Evolutionary conservation across 2,888 invertebrate species (phyloP).

Genomic region (Smittia sp.): DNA sequence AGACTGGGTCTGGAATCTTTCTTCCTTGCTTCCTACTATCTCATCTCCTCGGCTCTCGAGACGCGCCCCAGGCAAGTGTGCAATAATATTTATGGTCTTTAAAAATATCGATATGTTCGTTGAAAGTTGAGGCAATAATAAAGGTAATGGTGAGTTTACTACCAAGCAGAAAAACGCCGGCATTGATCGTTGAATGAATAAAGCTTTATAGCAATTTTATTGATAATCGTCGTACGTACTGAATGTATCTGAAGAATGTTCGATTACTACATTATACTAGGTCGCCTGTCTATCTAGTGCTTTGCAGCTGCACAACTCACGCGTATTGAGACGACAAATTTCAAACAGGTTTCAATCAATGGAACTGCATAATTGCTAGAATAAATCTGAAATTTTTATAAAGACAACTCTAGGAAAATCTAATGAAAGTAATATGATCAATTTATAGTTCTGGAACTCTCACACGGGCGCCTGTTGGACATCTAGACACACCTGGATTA

Average conservation of each 20-base stretch:
- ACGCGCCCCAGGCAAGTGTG: constrained; percentile 31
- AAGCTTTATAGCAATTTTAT: constrained; percentile 7
- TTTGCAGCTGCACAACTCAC: constrained; percentile 10
- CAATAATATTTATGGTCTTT: constrained; percentile 41
- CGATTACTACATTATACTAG: background rate
- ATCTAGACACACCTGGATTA: too few species aligned
- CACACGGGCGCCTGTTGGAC: too few species aligned
- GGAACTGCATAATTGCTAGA: too few species aligned
- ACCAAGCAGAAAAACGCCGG: background rate
- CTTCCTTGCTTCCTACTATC: background rate
- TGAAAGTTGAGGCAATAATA: constrained; percentile 41
- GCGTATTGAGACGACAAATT: too few species aligned
- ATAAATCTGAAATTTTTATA: too few species aligned
- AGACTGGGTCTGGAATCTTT: background rate
- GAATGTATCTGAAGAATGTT: background rate
- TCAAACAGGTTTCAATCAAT: constrained; percentile 6
- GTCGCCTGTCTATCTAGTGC: background rate
- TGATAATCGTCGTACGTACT: background rate
- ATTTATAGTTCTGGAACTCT: too few species aligned
- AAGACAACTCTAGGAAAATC: too few species aligned
- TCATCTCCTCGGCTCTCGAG: background rate
- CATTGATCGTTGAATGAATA: constrained; percentile 5
- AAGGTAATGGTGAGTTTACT: constrained; percentile 40
- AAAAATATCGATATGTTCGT: constrained; percentile 41
- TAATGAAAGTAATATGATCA: too few species aligned